Evolutionary conservation across 2,113 vertebrate genomes (phyloP).

Genomic region (Neoarius graeffei): DNA sequence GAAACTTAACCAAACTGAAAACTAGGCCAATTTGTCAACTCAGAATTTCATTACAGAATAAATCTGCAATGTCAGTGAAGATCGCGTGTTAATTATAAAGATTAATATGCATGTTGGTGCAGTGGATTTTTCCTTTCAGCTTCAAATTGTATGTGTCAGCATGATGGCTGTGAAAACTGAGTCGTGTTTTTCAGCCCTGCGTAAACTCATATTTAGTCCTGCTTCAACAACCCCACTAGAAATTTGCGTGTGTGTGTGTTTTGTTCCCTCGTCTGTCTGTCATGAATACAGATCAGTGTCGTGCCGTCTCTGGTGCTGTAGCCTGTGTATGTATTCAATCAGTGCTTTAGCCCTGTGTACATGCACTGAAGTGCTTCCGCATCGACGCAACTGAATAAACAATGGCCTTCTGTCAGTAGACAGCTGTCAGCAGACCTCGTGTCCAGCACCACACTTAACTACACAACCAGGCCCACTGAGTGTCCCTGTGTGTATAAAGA

Average conservation of each 20-base stretch:
- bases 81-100: not conserved
- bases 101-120: not conserved
- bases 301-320: slow-evolving; percentile 28
- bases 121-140: not conserved
- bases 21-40: not conserved
- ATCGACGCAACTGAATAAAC: slow-evolving; percentile 51
- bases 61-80: not conserved
- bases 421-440: slow-evolving; percentile 49
- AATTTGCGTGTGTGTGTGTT: not conserved
- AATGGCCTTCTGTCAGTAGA: slow-evolving; percentile 48
- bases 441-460: slow-evolving; percentile 26
- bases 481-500: not conserved
- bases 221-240: slow-evolving; percentile 22
- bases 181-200: slow-evolving; percentile 15
- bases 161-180: not conserved
- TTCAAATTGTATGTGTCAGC: too few relatives aligned
- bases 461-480: slow-evolving; percentile 7
- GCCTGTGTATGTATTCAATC: slow-evolving; percentile 48
- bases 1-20: not conserved
- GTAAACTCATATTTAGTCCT: slow-evolving; percentile 27
- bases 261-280: not conserved
- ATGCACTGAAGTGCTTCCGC: slow-evolving; percentile 44
- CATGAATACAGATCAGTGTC: slow-evolving; percentile 42
- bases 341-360: slow-evolving; percentile 50
- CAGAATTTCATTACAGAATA: not conserved